A percentile compares a stretch with the other conserved stretches of the same genome.
phyloP scores from a whole-genome alignment of 2,888 invertebrate genomes.

The Lithophane leautieri region DNA sequence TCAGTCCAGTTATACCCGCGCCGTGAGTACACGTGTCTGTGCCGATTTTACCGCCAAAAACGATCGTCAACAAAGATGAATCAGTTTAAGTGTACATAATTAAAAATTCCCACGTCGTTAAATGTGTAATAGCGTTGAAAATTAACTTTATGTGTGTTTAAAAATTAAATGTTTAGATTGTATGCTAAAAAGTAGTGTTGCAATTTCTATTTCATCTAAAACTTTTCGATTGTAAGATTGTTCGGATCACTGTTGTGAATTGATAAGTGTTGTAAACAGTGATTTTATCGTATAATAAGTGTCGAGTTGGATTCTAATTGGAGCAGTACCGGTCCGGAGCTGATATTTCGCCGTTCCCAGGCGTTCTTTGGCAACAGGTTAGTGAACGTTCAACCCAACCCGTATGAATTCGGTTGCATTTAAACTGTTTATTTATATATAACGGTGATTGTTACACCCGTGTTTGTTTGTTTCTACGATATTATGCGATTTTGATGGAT shows the following conservation, averaged over 20 bases:
- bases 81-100: slow-evolving; percentile 69
- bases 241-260: slow-evolving; percentile 62
- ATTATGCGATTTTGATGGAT: slow-evolving; percentile 7
- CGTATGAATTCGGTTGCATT: slow-evolving; percentile 53
- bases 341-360: slow-evolving; percentile 64
- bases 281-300: slow-evolving; percentile 70
- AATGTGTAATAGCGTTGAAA: slow-evolving; percentile 62
- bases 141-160: slow-evolving; percentile 56
- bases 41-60: slow-evolving; percentile 65
- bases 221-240: slow-evolving; percentile 61
- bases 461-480: slow-evolving; percentile 22
- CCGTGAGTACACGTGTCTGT: slow-evolving; percentile 70
- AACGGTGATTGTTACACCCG: slow-evolving; percentile 44
- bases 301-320: slow-evolving; percentile 79
- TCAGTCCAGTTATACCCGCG: slow-evolving; percentile 83
- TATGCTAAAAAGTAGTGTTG: slow-evolving; percentile 70
- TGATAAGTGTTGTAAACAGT: slow-evolving; percentile 72
- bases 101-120: slow-evolving; percentile 63
- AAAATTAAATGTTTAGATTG: slow-evolving; percentile 51
- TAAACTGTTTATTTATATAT: slow-evolving; percentile 54
- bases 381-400: slow-evolving; percentile 51
- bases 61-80: slow-evolving; percentile 79
- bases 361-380: slow-evolving; percentile 67
- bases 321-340: slow-evolving; percentile 66
- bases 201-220: slow-evolving; percentile 67